A percentile compares a stretch with the other conserved stretches of the same genome.
phyloP scores from a whole-genome alignment of 2,797 vertebrate species.

The Micrastur ruficollis region DNA sequence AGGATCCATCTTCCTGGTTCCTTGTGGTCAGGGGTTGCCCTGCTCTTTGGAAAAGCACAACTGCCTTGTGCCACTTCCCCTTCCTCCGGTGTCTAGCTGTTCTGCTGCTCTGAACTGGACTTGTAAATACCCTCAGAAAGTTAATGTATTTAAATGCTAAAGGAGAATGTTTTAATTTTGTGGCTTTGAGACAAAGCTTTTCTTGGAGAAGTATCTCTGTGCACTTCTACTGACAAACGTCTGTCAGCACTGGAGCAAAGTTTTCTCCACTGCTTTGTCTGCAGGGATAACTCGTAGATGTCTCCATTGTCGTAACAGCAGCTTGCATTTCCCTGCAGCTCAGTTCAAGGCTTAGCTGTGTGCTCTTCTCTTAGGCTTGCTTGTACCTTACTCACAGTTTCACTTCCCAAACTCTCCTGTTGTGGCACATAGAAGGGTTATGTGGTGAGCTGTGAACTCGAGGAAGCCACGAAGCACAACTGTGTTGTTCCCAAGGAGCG shows the following conservation, averaged over 20 bases:
- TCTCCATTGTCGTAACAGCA: neutral
- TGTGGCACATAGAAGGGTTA: neutral
- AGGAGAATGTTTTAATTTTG: constrained; percentile 66
- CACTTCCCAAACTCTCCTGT: neutral
- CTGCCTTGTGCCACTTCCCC: constrained; percentile 25
- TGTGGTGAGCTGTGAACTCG: neutral
- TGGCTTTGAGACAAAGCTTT: constrained; percentile 55
- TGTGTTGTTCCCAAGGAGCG: neutral
- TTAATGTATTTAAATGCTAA: constrained; percentile 68
- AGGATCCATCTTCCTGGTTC: neutral
- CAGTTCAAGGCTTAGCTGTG: neutral
- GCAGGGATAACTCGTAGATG: constrained; percentile 27
- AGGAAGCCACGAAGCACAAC: neutral
- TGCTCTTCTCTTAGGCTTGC: neutral
- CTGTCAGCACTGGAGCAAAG: constrained; percentile 63
- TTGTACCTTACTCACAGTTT: neutral
- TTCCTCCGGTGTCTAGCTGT: constrained; percentile 4
- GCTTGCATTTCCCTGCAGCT: neutral
- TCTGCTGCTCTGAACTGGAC: constrained; percentile 68
- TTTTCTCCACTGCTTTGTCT: constrained; percentile 67
- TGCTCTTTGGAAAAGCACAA: constrained; percentile 66
- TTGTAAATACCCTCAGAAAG: constrained; percentile 62
- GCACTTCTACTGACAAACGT: constrained; percentile 64
- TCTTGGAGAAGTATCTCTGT: constrained; percentile 51
- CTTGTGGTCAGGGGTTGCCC: neutral